A percentile compares a stretch with the other conserved stretches of the same genome.
phyloP scores from a whole-genome alignment of 2,888 invertebrate species.

The Drosophila testacea region DNA sequence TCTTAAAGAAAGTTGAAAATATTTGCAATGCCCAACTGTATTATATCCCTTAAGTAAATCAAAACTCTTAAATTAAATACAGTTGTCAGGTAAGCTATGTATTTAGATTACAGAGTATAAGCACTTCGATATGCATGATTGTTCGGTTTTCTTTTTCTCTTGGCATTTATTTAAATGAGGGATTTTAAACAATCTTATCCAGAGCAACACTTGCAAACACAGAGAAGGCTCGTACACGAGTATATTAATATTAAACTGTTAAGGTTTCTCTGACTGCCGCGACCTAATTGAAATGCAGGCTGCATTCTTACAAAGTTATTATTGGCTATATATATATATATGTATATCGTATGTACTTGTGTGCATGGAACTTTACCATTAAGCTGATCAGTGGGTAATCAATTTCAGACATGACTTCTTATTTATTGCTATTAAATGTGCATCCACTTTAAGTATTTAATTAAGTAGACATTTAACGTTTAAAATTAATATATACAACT shows the following conservation, averaged over 20 bases:
- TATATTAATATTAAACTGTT: slow-evolving; percentile 57
- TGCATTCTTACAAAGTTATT: slow-evolving; percentile 54
- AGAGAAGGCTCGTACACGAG: slow-evolving; percentile 29
- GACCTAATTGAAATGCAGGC: slow-evolving; percentile 63
- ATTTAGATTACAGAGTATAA: neutral
- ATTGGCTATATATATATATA: slow-evolving; percentile 48
- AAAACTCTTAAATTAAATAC: neutral
- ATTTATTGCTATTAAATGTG: slow-evolving; percentile 27
- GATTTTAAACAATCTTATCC: slow-evolving; percentile 50
- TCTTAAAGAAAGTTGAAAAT: too few relatives aligned
- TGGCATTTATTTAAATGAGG: slow-evolving; percentile 64
- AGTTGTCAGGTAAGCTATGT: neutral
- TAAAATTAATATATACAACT: slow-evolving; percentile 28
- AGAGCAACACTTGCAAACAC: slow-evolving; percentile 39
- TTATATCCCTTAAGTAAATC: neutral
- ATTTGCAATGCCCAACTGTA: too few relatives aligned
- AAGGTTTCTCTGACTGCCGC: slow-evolving; percentile 45
- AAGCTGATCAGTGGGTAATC: slow-evolving; percentile 25
- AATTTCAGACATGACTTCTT: slow-evolving; percentile 25
- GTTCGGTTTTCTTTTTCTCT: slow-evolving; percentile 5
- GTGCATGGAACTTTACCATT: slow-evolving; percentile 16
- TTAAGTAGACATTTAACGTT: slow-evolving; percentile 51
- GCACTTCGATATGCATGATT: neutral
- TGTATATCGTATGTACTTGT: slow-evolving; percentile 9
- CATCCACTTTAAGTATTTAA: slow-evolving; percentile 50